phyloP scores from a whole-genome alignment of 2,888 invertebrate species.

The Parnassius apollo region DNA sequence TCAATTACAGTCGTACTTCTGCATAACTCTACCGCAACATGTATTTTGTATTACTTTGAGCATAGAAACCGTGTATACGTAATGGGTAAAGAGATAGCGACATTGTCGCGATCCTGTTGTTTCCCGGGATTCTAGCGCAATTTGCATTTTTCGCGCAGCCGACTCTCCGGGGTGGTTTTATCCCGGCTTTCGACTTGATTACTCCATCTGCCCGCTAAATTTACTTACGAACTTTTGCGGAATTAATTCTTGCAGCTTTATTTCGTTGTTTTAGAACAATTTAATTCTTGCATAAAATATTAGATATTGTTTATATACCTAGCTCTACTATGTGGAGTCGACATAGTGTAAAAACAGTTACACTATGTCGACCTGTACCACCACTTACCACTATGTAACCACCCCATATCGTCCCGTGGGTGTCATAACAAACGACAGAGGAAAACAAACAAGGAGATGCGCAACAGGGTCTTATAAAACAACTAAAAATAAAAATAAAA shows the following conservation, averaged over 20 bases:
- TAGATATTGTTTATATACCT: neutral
- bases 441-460: too few species aligned
- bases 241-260: conserved; percentile 31
- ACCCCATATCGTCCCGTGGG: too few species aligned
- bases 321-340: too few species aligned
- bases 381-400: too few species aligned
- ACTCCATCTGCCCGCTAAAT: conserved; percentile 42
- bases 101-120: conserved; percentile 37
- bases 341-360: too few species aligned
- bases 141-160: conserved; percentile 54
- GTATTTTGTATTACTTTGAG: neutral
- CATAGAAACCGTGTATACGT: conserved; percentile 27
- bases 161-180: conserved; percentile 27
- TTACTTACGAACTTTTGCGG: conserved; percentile 38
- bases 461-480: too few species aligned
- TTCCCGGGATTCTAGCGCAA: conserved; percentile 49
- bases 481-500: too few species aligned
- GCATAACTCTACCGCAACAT: too few species aligned
- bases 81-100: conserved; percentile 29
- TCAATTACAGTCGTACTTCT: too few species aligned
- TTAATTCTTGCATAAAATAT: conserved; percentile 8
- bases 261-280: conserved; percentile 3
- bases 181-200: conserved; percentile 47
- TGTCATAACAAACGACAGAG: too few species aligned
- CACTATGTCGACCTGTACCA: too few species aligned